Base-by-base conservation (phyloP, 1,140 invertebrate genomes). In the Ganaspis sp. region DNA sequence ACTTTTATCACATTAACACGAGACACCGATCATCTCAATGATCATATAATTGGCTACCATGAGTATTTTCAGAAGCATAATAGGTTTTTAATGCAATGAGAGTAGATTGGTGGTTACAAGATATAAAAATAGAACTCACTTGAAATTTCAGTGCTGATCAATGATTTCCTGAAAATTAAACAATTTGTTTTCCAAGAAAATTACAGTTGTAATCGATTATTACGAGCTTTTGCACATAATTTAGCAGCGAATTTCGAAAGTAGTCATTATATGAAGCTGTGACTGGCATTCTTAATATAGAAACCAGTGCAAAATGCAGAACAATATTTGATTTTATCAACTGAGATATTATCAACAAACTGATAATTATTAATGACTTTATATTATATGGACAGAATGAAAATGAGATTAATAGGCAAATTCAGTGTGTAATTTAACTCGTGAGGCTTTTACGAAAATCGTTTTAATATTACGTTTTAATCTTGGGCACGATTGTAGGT, bases 1-100 rank as follows among this genome's bases (percentile, higher is more conserved):
- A 17, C 15, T 40, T 9, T 23, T 70, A 19, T 38, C 45, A n/a
- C n/a, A 6, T 38, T 42, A 9, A 72, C n/a, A 40, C 11, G 49
- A 64, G 23, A 70, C 12, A 6, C 9, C 15, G 21, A 40, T 77
- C 40, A 12, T 78, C n/a, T 74, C 71, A 45, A 54, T 64, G 73
- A 49, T 26, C 38, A 19, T 77, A 73, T 82, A 79, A 84, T 77
- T 79, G 75, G 49, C 69, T n/a, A 40, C n/a, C 34, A 23, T 40
- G 9, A 34, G 42, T 64, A 42, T 81, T 84, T 81, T 84, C 75
- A 80, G 26, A 34, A 49, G 23, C 26, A n/a, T 21, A 69, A 45
- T 42, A 54, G 75, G 73, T 79, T 77, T 58, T 38, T 15, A 26
- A 29, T 23, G 9, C 54, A 23, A n/a, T n/a, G n/a, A 26, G 23